Percentiles rank a stretch among this genome's conserved stretches.
Conservation (phyloP, 2,113 vertebrate genomes). For the Marmota monax region DNA sequence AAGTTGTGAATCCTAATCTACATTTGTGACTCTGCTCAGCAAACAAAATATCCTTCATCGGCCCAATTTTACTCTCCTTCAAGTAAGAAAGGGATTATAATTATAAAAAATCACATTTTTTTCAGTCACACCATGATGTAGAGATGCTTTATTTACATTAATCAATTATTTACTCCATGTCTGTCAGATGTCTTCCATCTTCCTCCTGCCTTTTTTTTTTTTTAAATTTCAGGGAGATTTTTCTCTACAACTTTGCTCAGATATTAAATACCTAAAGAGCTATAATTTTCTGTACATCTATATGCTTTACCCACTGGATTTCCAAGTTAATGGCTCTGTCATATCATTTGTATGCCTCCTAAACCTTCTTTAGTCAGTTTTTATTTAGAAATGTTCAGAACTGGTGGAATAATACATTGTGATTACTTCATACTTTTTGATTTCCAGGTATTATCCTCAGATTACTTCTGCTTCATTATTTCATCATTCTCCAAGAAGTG, state of each 20-base stretch:
- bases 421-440: constrained; percentile 28
- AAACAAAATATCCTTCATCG: background rate
- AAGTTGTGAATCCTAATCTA: background rate
- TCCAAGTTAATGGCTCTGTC: background rate
- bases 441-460: constrained; percentile 49
- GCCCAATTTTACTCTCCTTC: background rate
- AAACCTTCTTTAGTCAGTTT: background rate
- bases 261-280: background rate
- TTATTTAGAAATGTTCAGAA: constrained; percentile 56
- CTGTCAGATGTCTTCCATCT: background rate
- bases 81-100: background rate
- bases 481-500: constrained; percentile 3
- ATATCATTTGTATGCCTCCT: background rate
- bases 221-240: background rate
- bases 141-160: background rate
- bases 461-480: constrained; percentile 52
- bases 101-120: background rate
- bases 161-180: background rate
- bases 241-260: background rate
- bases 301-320: background rate
- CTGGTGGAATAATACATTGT: background rate
- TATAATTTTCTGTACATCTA: background rate
- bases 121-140: background rate
- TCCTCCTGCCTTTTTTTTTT: background rate
- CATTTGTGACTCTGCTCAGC: background rate